These are phyloP conservation scores for Karalla daura DNA, from an alignment of 2,797 vertebrate genomes.

Conservation along the genomic window DNA sequence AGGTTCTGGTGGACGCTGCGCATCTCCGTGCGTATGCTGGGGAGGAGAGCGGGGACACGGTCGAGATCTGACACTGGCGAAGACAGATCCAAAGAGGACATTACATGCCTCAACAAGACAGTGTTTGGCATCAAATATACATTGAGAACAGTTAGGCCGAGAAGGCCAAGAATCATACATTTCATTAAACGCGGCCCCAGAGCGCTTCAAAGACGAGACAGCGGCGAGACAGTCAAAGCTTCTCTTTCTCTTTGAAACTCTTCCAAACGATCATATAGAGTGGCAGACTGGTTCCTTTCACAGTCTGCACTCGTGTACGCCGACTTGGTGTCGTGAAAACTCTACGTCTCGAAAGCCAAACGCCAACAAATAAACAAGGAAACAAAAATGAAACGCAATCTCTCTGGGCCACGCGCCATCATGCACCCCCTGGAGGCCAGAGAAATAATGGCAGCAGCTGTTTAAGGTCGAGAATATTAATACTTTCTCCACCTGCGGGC, in stretches of 20 bases:
- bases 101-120: background rate
- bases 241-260: background rate
- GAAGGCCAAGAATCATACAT: background rate
- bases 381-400: background rate
- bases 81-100: background rate
- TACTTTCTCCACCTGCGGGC: constrained; percentile 26
- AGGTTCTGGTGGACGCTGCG: constrained; percentile 93
- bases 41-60: no score
- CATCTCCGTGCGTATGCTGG: constrained; percentile 92
- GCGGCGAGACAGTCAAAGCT: background rate
- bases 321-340: constrained; percentile 11
- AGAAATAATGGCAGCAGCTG: background rate
- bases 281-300: constrained; percentile 11
- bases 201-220: constrained; percentile 10
- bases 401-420: background rate
- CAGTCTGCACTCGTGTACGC: constrained; percentile 8
- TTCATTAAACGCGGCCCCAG: constrained; percentile 4
- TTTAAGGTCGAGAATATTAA: constrained; percentile 15
- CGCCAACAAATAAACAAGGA: background rate
- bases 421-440: background rate
- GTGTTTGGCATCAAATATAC: background rate
- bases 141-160: background rate
- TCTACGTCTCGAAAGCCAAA: background rate
- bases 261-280: background rate
- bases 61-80: no score